phyloP scores from a whole-genome alignment of 1,140 invertebrate genomes.

The Aradophagus sp. region DNA sequence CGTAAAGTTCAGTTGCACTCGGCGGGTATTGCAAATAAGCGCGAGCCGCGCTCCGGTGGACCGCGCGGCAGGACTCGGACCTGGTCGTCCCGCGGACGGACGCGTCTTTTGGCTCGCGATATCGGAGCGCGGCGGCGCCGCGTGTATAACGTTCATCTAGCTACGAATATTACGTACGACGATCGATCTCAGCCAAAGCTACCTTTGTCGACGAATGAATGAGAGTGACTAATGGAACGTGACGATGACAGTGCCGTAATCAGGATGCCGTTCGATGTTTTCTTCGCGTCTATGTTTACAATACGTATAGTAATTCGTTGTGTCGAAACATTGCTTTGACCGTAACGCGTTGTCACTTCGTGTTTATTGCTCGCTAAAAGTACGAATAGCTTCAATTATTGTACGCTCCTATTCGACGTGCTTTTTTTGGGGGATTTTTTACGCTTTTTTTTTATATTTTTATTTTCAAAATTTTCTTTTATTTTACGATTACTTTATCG shows the following conservation, averaged over 20 bases:
- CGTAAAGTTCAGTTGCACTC: slow-evolving; percentile 56
- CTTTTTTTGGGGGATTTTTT: too few relatives aligned
- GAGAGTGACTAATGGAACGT: slow-evolving; percentile 53
- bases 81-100: neutral
- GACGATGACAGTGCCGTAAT: slow-evolving; percentile 58
- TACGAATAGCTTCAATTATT: slow-evolving; percentile 62
- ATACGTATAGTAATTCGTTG: slow-evolving; percentile 72
- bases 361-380: slow-evolving; percentile 69
- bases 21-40: slow-evolving; percentile 53
- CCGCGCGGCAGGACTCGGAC: slow-evolving; percentile 3
- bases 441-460: slow-evolving; percentile 38
- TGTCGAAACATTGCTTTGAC: slow-evolving; percentile 76
- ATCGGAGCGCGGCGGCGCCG: slow-evolving; percentile 46
- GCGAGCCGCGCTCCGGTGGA: slow-evolving; percentile 34
- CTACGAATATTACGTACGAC: slow-evolving; percentile 51
- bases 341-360: slow-evolving; percentile 65
- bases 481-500: slow-evolving; percentile 15
- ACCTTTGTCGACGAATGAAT: slow-evolving; percentile 54
- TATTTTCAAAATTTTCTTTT: slow-evolving; percentile 21
- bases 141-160: slow-evolving; percentile 47
- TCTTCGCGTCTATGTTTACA: slow-evolving; percentile 63
- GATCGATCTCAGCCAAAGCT: slow-evolving; percentile 58
- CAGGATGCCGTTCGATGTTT: slow-evolving; percentile 68
- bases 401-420: slow-evolving; percentile 61
- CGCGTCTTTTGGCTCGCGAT: too few relatives aligned